A percentile compares a stretch with the other conserved stretches of the same genome.
Conservation (phyloP, 2,113 vertebrate species). For the Gambusia holbrooki region DNA sequence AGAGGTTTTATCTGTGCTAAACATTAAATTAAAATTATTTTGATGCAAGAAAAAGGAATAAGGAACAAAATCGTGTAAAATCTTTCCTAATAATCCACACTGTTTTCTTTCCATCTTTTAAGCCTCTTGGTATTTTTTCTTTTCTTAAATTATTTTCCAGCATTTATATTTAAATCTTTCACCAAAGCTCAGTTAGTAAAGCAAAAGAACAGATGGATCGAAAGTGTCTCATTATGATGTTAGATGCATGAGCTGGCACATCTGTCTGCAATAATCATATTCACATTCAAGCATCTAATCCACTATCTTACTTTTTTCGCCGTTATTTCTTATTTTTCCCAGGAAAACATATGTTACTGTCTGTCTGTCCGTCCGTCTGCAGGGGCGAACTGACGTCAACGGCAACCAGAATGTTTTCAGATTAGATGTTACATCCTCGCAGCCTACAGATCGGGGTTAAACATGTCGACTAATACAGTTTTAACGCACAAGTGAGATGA, state of each 20-base stretch:
- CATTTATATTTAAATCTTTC: not conserved
- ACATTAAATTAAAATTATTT: not conserved
- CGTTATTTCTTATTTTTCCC: not conserved
- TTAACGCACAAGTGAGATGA: too few species aligned
- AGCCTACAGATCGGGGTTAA: too few species aligned
- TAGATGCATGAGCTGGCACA: constrained; percentile 34
- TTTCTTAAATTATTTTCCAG: not conserved
- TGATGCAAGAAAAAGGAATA: not conserved
- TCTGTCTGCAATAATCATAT: constrained; percentile 43
- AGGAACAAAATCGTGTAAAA: not conserved
- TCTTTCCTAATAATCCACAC: not conserved
- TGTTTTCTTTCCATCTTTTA: not conserved
- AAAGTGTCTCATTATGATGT: constrained; percentile 30
- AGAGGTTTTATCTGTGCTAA: not conserved
- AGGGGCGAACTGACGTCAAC: not conserved
- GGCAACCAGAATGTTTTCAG: not conserved
- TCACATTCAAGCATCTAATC: constrained; percentile 20
- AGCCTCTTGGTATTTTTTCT: not conserved
- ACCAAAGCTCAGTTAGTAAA: constrained; percentile 2
- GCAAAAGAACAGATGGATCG: constrained; percentile 35
- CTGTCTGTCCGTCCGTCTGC: not conserved
- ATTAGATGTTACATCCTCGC: too few species aligned
- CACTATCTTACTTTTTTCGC: constrained; percentile 2
- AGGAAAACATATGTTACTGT: not conserved
- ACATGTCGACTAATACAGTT: too few species aligned